Conservation (phyloP, 1,140 invertebrate genomes). For the Drosophila pseudoananassae region DNA sequence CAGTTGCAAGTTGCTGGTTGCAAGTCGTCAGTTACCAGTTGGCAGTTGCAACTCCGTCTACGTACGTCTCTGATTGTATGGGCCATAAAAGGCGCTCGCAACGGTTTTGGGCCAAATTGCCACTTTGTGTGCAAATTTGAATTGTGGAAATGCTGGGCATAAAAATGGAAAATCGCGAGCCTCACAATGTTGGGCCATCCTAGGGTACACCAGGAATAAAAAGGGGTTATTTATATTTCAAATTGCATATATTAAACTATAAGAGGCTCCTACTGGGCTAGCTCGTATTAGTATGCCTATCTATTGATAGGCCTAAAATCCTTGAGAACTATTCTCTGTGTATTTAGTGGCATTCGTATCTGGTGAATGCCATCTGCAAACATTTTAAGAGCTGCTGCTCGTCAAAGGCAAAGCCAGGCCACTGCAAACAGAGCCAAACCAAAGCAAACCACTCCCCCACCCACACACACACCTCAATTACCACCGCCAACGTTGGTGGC, state of each 20-base stretch:
- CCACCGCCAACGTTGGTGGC: constrained; percentile 71
- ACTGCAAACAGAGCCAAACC: neutral
- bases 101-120: constrained; percentile 79
- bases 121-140: constrained; percentile 82
- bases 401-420: constrained; percentile 51
- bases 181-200: constrained; percentile 54
- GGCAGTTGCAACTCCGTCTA: constrained; percentile 36
- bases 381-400: constrained; percentile 63
- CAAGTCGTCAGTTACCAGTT: constrained; percentile 12
- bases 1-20: constrained; percentile 10
- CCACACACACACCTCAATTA: constrained; percentile 57
- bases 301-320: neutral
- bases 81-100: constrained; percentile 75
- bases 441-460: constrained; percentile 31
- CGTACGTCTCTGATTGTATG: constrained; percentile 42
- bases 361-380: constrained; percentile 68
- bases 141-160: constrained; percentile 72
- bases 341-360: constrained; percentile 47
- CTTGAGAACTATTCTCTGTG: neutral
- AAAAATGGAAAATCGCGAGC: constrained; percentile 62
- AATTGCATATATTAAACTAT: no score
- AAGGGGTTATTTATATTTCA: neutral
- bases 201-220: constrained; percentile 12
- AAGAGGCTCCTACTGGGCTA: no score
- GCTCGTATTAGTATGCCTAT: no score